Evolutionary conservation across 2,113 vertebrate genomes (phyloP).

Genomic region (Pomatorhinus ruficollis): DNA sequence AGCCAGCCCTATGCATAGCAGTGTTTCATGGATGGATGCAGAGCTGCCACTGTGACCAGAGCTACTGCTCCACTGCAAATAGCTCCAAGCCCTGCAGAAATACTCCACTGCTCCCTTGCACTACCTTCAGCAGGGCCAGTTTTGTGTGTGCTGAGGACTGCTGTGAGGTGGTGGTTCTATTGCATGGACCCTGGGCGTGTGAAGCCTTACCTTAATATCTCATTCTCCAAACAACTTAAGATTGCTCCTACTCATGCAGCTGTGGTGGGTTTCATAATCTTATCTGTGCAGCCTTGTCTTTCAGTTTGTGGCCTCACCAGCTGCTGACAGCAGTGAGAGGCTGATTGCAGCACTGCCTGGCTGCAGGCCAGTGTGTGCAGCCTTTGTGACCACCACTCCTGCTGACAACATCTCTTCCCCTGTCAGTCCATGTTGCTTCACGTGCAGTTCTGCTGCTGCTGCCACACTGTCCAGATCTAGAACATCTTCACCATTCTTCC

Average conservation of each 20-base stretch:
- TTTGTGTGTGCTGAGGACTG: neutral
- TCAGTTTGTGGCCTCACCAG: neutral
- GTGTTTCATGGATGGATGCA: neutral
- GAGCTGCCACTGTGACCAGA: neutral
- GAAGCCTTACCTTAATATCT: neutral
- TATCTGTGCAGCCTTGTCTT: neutral
- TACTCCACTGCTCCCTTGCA: neutral
- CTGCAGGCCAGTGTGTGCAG: neutral
- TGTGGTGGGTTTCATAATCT: neutral
- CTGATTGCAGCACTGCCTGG: neutral
- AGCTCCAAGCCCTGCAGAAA: neutral
- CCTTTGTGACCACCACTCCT: neutral
- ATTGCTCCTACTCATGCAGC: neutral
- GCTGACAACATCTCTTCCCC: neutral
- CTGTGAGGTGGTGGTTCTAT: neutral
- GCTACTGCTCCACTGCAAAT: neutral
- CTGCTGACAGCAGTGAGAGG: neutral
- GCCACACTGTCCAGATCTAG: rapidly evolving
- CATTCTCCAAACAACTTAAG: neutral
- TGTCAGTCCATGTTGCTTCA: neutral
- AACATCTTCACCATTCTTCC: neutral
- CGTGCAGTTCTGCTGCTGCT: neutral
- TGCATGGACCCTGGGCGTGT: neutral
- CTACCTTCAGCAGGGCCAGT: neutral
- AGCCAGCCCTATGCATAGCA: neutral